A percentile compares a stretch with the other conserved stretches of the same genome.
Evolutionary conservation across 2,888 invertebrate genomes (phyloP).

Genomic region (Coleophora flavipennella): DNA sequence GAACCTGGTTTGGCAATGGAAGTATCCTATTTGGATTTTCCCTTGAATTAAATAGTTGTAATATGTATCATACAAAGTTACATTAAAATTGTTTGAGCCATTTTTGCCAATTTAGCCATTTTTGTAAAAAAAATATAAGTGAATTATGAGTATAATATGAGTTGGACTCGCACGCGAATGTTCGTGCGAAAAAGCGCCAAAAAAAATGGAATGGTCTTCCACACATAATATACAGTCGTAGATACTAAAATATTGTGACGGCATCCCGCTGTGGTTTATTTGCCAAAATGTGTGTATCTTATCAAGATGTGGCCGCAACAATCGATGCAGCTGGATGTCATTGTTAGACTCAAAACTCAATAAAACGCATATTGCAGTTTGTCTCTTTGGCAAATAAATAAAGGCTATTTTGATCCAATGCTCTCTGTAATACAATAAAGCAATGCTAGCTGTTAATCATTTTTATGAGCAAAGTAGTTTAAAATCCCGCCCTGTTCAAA

Average conservation of each 20-base stretch:
- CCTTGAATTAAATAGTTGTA: too few relatives aligned
- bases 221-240: conserved; percentile 50
- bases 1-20: too few relatives aligned
- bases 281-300: conserved; percentile 69
- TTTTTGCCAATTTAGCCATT: too few relatives aligned
- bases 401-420: conserved; percentile 9
- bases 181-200: background rate
- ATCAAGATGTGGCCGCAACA: conserved; percentile 52
- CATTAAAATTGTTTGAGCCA: too few relatives aligned
- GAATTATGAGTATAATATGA: too few relatives aligned
- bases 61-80: too few relatives aligned
- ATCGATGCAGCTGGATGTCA: conserved; percentile 53
- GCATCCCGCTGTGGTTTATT: conserved; percentile 64
- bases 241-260: conserved; percentile 70
- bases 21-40: too few relatives aligned
- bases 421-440: conserved; percentile 7
- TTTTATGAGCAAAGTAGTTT: conserved; percentile 30
- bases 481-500: conserved; percentile 22
- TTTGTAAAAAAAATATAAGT: too few relatives aligned
- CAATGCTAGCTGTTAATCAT: conserved; percentile 24
- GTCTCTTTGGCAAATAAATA: conserved; percentile 20
- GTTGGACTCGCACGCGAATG: too few relatives aligned
- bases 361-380: conserved; percentile 42
- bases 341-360: conserved; percentile 37
- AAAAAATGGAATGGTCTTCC: conserved; percentile 25